Evolutionary conservation across 2,113 vertebrate species (phyloP).

Genomic region (Oryzias javanicus): DNA sequence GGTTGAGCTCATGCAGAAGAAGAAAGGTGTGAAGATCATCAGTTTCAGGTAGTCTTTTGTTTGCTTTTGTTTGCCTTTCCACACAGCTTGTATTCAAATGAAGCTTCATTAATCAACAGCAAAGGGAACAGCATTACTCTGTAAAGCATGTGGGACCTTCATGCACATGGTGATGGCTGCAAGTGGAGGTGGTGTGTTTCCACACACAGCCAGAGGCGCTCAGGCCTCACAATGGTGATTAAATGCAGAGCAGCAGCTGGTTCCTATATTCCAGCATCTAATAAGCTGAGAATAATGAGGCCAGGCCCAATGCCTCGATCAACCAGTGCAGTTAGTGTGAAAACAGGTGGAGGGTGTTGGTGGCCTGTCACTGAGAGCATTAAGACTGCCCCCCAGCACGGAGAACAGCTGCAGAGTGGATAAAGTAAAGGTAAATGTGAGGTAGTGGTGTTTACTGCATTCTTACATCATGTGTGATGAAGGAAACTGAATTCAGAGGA

Average conservation of each 20-base stretch:
- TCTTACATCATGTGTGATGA: too few species aligned
- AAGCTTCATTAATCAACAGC: too few species aligned
- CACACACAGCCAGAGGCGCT: slow-evolving; percentile 21
- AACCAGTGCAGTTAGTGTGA: slow-evolving; percentile 54
- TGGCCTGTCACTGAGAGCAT: slow-evolving; percentile 51
- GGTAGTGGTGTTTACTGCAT: too few species aligned
- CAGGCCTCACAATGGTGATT: slow-evolving; percentile 44
- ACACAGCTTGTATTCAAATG: too few species aligned
- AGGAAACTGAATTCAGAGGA: too few species aligned
- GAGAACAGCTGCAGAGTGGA: neutral
- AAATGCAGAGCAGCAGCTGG: slow-evolving; percentile 64
- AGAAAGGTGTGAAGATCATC: too few species aligned
- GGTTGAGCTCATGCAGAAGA: too few species aligned
- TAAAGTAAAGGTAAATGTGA: too few species aligned
- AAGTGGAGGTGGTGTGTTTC: slow-evolving; percentile 20
- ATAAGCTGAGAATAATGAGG: slow-evolving; percentile 62
- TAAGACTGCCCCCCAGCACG: slow-evolving; percentile 27
- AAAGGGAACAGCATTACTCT: too few species aligned
- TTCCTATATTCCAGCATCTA: slow-evolving; percentile 63
- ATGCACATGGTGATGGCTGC: neutral
- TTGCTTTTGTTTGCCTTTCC: too few species aligned
- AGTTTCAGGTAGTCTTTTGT: too few species aligned
- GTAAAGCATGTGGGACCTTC: neutral
- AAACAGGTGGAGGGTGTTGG: slow-evolving; percentile 42
- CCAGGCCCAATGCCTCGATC: slow-evolving; percentile 41